A percentile compares a stretch with the other conserved stretches of the same genome.
These are phyloP conservation scores for Prolemur simus DNA, from an alignment of 2,113 vertebrate genomes.

Conservation along the genomic window DNA sequence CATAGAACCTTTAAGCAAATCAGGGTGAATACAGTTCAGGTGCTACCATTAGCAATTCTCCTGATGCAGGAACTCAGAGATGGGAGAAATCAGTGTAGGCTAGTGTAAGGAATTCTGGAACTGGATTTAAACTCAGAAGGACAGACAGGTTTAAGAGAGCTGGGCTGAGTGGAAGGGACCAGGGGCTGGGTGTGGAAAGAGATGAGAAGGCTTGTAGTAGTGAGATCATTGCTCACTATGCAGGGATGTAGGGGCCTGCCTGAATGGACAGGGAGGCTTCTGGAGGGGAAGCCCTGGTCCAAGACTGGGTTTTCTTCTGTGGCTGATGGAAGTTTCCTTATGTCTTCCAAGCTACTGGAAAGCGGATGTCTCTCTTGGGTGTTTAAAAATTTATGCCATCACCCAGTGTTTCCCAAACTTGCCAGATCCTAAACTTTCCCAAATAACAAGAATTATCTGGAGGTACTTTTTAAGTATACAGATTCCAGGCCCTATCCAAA, in stretches of 20 bases:
- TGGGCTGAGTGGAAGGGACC: background rate
- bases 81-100: background rate
- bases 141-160: background rate
- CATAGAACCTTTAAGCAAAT: background rate
- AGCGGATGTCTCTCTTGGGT: slow-evolving; percentile 21
- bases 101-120: background rate
- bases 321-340: background rate
- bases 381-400: slow-evolving; percentile 21
- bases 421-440: slow-evolving; percentile 44
- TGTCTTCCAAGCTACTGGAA: background rate
- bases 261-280: background rate
- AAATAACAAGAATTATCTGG: slow-evolving; percentile 12
- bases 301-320: background rate
- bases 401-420: slow-evolving; percentile 55
- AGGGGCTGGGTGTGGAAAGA: background rate
- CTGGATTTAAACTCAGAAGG: background rate
- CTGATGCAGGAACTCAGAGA: background rate
- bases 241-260: background rate
- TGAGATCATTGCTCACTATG: background rate
- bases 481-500: background rate
- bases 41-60: background rate
- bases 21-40: background rate
- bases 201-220: background rate
- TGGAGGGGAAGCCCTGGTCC: background rate
- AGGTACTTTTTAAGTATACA: background rate